Base-by-base conservation (phyloP, 2,797 vertebrate genomes). In the Octomys mimax region DNA sequence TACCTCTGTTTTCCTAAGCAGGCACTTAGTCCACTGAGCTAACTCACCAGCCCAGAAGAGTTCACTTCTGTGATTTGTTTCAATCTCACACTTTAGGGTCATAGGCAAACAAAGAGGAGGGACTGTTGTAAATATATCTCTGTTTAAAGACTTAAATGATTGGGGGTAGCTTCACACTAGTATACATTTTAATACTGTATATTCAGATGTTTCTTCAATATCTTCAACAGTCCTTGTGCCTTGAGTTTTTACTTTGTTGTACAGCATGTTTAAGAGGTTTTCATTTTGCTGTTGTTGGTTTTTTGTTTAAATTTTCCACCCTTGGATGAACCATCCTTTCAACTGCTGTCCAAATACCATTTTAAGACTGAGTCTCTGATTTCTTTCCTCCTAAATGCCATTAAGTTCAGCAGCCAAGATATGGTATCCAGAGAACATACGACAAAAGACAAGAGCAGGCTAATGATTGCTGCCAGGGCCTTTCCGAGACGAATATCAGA, bases 401-500 rank as follows among this genome's bases (percentile, higher is more conserved):
- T 70, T 86, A 88, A 42, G 54, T 16, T 92, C 95, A 79, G 52
- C 49, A 78, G 5, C 24, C 52, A 95, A 54, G 85, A 57, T 39
- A 66, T 22, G 4, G 52, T 77, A 33, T 70, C 42, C 54, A 89
- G 64, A 90, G 70, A 94, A 42, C 80, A n/a, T 59, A 46, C 90
- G 39, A 84, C 26, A 31, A 86, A 84, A 90, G 57, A 91, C 2
- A 83, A 36, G 18, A 70, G 59, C 18, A 64, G 64, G 24, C 42
- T 91, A 73, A 80, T 80, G 19, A 46, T 66, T 92, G 49, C 57
- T 87, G 21, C 62, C 46, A n/a, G 62, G 19, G 31, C 36, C 42
- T 94, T 96, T 84, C 87, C 75, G 84, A 68, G 36, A 82, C 28
- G 33, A 26, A 16, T 18, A 77, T 81, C 66, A 94, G 86, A 68